Conservation (phyloP, 2,113 vertebrate genomes). For the Myxocyprinus asiaticus region DNA sequence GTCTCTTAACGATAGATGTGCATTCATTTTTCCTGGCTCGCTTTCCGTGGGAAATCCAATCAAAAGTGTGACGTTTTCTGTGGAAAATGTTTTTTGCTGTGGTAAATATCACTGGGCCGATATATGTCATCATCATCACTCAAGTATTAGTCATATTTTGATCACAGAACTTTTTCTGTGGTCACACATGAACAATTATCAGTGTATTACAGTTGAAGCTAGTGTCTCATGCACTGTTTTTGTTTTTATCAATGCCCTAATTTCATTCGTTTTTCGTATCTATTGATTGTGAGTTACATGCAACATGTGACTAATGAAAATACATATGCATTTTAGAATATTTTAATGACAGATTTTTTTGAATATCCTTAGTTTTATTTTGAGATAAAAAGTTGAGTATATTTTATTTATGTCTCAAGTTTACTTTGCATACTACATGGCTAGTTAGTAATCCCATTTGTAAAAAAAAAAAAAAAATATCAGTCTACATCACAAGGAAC, state of each 20-base stretch:
- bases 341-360: slow-evolving; percentile 65
- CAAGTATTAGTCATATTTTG: slow-evolving; percentile 42
- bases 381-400: slow-evolving; percentile 68
- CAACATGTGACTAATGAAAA: slow-evolving; percentile 75
- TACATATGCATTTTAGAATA: slow-evolving; percentile 73
- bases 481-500: slow-evolving; percentile 44
- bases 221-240: slow-evolving; percentile 30
- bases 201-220: slow-evolving; percentile 6
- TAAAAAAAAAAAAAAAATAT: slow-evolving; percentile 50
- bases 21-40: slow-evolving; percentile 59
- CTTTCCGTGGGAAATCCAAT: slow-evolving; percentile 57
- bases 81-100: slow-evolving; percentile 61
- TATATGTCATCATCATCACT: slow-evolving; percentile 50
- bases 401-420: slow-evolving; percentile 73
- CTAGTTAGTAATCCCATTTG: slow-evolving; percentile 48
- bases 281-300: slow-evolving; percentile 76
- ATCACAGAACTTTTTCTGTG: slow-evolving; percentile 28
- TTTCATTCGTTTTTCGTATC: slow-evolving; percentile 52
- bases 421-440: slow-evolving; percentile 47
- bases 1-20: slow-evolving; percentile 70
- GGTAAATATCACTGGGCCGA: slow-evolving; percentile 50
- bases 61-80: slow-evolving; percentile 74
- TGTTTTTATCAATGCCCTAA: slow-evolving; percentile 58
- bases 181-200: slow-evolving; percentile 23
- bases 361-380: slow-evolving; percentile 72